A percentile compares a stretch with the other conserved stretches of the same genome.
phyloP scores from a whole-genome alignment of 1,140 invertebrate genomes.

The Drosophila tropicalis region DNA sequence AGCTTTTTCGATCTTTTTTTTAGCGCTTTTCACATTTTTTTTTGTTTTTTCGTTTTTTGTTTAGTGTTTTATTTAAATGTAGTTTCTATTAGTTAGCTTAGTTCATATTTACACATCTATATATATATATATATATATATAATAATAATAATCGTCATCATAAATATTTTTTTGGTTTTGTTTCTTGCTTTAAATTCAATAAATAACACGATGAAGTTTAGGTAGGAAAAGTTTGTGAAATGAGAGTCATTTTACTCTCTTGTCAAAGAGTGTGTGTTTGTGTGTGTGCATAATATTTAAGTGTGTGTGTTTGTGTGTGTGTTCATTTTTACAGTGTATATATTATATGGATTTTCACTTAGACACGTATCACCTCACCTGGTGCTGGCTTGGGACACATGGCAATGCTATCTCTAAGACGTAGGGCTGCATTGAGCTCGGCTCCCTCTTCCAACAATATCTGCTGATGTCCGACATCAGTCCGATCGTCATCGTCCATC shows the following conservation, averaged over 20 bases:
- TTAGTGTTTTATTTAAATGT: neutral
- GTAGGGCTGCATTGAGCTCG: slow-evolving; percentile 51
- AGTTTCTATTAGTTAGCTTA: slow-evolving; percentile 12
- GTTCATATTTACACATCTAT: slow-evolving; percentile 4
- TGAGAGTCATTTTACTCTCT: neutral
- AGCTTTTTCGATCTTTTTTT: slow-evolving; percentile 52
- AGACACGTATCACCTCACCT: slow-evolving; percentile 79
- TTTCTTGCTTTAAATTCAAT: slow-evolving; percentile 16
- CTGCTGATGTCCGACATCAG: slow-evolving; percentile 20
- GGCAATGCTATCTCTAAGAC: slow-evolving; percentile 69
- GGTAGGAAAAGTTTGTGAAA: slow-evolving; percentile 7
- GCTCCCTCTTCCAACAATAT: slow-evolving; percentile 33
- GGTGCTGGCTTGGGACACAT: slow-evolving; percentile 69
- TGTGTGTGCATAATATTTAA: slow-evolving; percentile 31
- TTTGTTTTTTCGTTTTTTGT: slow-evolving; percentile 18
- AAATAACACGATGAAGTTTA: slow-evolving; percentile 14
- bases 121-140: neutral
- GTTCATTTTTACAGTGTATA: slow-evolving; percentile 6
- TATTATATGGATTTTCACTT: slow-evolving; percentile 21
- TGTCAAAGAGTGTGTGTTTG: slow-evolving; percentile 25
- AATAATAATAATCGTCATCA: neutral
- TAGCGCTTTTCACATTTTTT: slow-evolving; percentile 6
- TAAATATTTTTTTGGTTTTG: slow-evolving; percentile 1
- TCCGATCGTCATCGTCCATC: neutral
- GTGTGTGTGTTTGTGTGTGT: neutral